Conservation (phyloP, 2,797 vertebrate species). For the Erethizon dorsatum region DNA sequence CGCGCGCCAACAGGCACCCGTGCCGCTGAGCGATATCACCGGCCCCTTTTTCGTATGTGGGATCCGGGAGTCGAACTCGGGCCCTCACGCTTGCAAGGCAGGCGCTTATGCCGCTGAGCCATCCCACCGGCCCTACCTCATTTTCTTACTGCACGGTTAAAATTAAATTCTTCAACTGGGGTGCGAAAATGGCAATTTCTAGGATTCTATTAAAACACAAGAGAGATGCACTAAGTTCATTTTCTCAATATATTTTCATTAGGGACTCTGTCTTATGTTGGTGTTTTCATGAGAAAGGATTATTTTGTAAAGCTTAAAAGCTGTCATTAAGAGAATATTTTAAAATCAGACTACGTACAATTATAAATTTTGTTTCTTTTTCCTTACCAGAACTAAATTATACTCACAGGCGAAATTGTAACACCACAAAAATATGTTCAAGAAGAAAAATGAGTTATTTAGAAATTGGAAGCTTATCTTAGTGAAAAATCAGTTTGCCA, state of each 20-base stretch:
- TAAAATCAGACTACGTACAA: conserved; percentile 64
- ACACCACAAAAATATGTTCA: conserved; percentile 68
- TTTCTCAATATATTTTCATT: conserved; percentile 51
- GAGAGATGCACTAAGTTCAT: conserved; percentile 13
- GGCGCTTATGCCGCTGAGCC: too few relatives aligned
- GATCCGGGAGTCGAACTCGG: too few relatives aligned
- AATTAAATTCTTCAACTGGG: conserved; percentile 58
- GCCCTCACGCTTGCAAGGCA: too few relatives aligned
- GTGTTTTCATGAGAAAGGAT: conserved; percentile 67
- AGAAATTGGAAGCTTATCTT: conserved; percentile 64
- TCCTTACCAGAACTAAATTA: conserved; percentile 70
- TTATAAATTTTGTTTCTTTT: conserved; percentile 66
- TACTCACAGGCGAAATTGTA: conserved; percentile 68
- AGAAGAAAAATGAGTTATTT: conserved; percentile 54
- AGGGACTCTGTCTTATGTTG: conserved; percentile 56
- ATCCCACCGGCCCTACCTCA: too few relatives aligned
- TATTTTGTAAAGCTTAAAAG: conserved; percentile 76
- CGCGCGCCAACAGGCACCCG: too few relatives aligned
- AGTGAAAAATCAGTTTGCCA: conserved; percentile 67
- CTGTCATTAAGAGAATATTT: conserved; percentile 68
- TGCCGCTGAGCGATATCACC: too few relatives aligned
- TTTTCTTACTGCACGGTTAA: conserved; percentile 55
- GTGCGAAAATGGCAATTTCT: conserved; percentile 58
- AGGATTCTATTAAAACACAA: conserved; percentile 52
- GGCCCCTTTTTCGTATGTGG: too few relatives aligned